These are phyloP conservation scores for Lepidurus apus DNA, from an alignment of 1,140 invertebrate genomes.

Conservation along the genomic window DNA sequence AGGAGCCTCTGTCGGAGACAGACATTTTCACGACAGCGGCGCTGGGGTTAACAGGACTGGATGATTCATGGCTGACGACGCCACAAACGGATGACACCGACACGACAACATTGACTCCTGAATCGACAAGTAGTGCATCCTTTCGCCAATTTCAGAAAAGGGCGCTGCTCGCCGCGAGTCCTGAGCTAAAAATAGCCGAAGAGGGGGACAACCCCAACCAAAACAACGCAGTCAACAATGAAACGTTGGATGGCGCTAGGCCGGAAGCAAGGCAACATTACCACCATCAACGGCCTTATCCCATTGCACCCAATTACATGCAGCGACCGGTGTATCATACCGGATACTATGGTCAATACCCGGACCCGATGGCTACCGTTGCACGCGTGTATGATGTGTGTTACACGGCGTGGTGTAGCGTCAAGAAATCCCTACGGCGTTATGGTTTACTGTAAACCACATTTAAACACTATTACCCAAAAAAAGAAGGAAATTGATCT, in stretches of 20 bases:
- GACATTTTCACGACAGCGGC: neutral
- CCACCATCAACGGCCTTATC: conserved; percentile 4
- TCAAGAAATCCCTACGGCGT: conserved; percentile 24
- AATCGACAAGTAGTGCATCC: no score
- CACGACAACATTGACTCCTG: neutral
- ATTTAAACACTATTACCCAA: no score
- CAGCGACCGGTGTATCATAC: conserved; percentile 20
- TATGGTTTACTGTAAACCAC: conserved; percentile 16
- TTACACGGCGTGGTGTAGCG: conserved; percentile 28
- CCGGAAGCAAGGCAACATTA: neutral
- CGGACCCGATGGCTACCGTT: neutral
- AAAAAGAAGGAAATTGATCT: no score
- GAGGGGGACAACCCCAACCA: conserved; percentile 12
- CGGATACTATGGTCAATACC: conserved; percentile 2
- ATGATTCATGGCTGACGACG: conserved; percentile 14
- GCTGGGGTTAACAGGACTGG: neutral
- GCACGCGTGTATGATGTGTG: conserved; percentile 30
- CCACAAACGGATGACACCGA: conserved; percentile 19
- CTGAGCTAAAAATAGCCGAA: conserved; percentile 3
- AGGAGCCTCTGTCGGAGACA: neutral
- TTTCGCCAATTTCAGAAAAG: neutral
- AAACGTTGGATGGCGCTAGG: neutral
- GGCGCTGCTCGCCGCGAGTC: neutral
- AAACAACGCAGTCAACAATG: neutral
- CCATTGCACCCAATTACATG: conserved; percentile 25